A percentile compares a stretch with the other conserved stretches of the same genome.
Evolutionary conservation across 2,797 vertebrate species (phyloP).

Genomic region (Sebastes itinus): DNA sequence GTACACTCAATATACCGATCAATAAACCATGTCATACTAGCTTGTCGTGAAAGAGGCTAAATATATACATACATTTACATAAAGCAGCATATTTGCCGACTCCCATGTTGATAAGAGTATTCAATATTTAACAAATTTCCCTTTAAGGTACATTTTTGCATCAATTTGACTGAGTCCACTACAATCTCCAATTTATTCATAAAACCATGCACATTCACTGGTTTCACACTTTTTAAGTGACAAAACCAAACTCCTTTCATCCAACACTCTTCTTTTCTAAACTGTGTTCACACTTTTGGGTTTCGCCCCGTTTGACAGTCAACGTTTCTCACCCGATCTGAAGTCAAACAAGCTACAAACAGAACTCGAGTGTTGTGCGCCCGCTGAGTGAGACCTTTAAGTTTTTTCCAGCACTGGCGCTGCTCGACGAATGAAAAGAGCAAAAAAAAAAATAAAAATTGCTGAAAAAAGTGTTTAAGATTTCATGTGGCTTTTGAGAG

Average conservation of each 20-base stretch:
- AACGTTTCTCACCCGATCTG: not conserved
- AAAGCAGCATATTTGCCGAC: no score
- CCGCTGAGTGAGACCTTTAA: constrained; percentile 11
- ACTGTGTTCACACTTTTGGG: not conserved
- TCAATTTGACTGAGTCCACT: not conserved
- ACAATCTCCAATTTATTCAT: constrained; percentile 13
- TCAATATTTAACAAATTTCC: no score
- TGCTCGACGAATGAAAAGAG: constrained; percentile 25
- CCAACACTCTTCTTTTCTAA: not conserved
- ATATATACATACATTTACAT: no score
- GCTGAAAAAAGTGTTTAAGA: constrained; percentile 72
- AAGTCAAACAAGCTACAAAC: constrained; percentile 27
- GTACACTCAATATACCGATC: no score
- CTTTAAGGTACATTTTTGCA: not conserved
- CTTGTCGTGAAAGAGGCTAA: no score
- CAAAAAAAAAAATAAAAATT: not conserved
- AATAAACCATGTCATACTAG: no score
- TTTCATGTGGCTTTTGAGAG: constrained; percentile 77
- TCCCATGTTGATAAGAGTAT: no score
- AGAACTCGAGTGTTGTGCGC: not conserved
- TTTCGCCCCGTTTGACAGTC: not conserved
- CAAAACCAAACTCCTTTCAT: not conserved
- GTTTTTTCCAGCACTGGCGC: not conserved
- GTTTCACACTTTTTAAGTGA: not conserved
- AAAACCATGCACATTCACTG: not conserved